phyloP scores from a whole-genome alignment of 2,113 vertebrate genomes.

The Camelus bactrianus region DNA sequence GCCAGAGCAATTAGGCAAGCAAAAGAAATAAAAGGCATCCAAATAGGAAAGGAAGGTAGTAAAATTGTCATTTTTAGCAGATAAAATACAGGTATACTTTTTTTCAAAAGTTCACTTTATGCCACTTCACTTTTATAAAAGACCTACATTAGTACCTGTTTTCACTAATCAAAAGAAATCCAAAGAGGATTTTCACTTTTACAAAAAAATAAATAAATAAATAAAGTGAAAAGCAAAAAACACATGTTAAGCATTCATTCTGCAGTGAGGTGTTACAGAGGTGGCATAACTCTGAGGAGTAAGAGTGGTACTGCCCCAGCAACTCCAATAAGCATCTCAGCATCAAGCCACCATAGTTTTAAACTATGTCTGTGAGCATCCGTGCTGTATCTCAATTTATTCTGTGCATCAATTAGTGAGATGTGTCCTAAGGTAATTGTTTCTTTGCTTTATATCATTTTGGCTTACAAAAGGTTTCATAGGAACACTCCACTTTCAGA shows the following conservation, averaged over 20 bases:
- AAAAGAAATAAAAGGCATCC: not conserved
- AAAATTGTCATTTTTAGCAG: not conserved
- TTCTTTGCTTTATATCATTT: not conserved
- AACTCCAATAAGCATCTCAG: not conserved
- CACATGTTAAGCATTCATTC: not conserved
- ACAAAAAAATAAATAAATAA: not conserved
- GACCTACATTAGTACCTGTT: not conserved
- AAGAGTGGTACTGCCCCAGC: not conserved
- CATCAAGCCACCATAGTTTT: not conserved
- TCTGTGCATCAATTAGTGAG: not conserved
- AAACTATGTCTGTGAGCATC: not conserved
- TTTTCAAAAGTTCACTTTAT: not conserved
- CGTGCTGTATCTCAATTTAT: not conserved
- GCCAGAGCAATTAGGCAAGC: not conserved
- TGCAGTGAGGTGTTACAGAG: not conserved
- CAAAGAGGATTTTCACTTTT: not conserved
- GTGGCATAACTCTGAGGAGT: not conserved
- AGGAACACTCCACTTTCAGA: not conserved
- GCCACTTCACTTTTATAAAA: not conserved
- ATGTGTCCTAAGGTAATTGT: not conserved
- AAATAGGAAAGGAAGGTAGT: not conserved
- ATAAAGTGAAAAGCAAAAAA: not conserved
- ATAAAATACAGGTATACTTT: not conserved
- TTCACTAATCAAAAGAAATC: not conserved
- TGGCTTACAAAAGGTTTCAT: not conserved